Evolutionary conservation across 2,113 vertebrate genomes (phyloP).

Genomic region (Brachypteracias leptosomus): DNA sequence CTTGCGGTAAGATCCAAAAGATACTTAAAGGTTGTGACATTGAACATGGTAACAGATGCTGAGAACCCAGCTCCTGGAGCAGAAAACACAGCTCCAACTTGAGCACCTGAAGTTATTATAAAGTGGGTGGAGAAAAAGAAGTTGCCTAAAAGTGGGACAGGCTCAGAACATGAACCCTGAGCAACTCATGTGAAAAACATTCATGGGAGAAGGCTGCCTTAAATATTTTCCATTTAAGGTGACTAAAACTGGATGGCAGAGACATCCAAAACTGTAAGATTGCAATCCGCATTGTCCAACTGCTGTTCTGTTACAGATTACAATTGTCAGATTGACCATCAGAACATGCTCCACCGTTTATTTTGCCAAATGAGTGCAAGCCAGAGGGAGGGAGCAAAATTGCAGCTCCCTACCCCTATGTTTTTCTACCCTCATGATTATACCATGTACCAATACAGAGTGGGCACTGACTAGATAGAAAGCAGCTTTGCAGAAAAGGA

Average conservation of each 20-base stretch:
- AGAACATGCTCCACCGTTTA: neutral
- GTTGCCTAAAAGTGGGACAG: neutral
- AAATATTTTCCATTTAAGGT: neutral
- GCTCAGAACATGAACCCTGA: neutral
- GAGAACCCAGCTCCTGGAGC: neutral
- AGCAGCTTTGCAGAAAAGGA: neutral
- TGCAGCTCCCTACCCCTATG: neutral
- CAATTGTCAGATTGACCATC: neutral
- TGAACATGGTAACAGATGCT: constrained; percentile 34
- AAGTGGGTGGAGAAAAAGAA: neutral
- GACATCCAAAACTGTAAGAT: neutral
- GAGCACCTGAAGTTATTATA: neutral
- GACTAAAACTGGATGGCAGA: neutral
- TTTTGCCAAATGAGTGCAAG: neutral
- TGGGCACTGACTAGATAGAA: rapidly evolving
- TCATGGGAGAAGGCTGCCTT: neutral
- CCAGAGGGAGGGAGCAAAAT: neutral
- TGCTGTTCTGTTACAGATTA: neutral
- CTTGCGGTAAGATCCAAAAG: neutral
- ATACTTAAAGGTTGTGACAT: constrained; percentile 27
- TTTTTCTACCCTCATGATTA: too few species aligned
- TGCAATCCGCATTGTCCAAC: rapidly evolving
- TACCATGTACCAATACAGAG: rapidly evolving
- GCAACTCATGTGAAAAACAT: neutral
- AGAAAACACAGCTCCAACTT: neutral